Base-by-base conservation (phyloP, 1,140 invertebrate species). In the Drosophila quadrilineata region DNA sequence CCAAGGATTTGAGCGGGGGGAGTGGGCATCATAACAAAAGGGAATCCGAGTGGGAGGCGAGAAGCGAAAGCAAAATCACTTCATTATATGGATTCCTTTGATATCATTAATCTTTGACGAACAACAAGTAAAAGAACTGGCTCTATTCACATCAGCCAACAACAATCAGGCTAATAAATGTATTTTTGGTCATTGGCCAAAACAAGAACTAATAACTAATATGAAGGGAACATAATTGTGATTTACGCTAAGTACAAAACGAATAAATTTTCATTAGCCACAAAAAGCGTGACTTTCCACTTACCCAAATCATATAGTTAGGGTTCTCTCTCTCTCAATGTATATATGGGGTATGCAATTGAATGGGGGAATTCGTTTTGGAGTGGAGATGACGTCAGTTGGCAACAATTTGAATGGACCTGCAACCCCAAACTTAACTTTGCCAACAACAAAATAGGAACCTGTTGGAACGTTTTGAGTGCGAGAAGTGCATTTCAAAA, bases 141-240 rank as follows among this genome's bases (percentile, higher is more conserved):
- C 41, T 60, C 16, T 57, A 71, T 72, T 58, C 38, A 21, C 6
- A 29, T 40, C 29, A 6, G 26, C 2, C 4, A 19, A 21, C 6
- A 29, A 41, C 29, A 6, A 43, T 3, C 4, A 19, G 12, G 16
- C 45, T 50, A 38, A 58, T 45, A 62, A 67, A 67, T 62, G 46
- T 67, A 49, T 62, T 53, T 31, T 19, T 33, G 46, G 45, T 10
- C 54, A 49, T 31, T 50, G 62, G 21, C 38, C 40, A 40, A 31
- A 31, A 21, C 31, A n/a, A 29, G 12, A 45, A 46, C 40, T 64
- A 82, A 82, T 82, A 75, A 82, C 59, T 66, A 74, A 70, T 74
- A 65, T 57, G 63, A 69, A 66, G n/a, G n/a, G n/a, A 84, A 56
- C 69, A 76, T 84, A 76, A 82, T 73, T 82, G 69, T 70, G 77